These are phyloP conservation scores for Hyperoplus immaculatus DNA, from an alignment of 2,797 vertebrate species.

Conservation along the genomic window DNA sequence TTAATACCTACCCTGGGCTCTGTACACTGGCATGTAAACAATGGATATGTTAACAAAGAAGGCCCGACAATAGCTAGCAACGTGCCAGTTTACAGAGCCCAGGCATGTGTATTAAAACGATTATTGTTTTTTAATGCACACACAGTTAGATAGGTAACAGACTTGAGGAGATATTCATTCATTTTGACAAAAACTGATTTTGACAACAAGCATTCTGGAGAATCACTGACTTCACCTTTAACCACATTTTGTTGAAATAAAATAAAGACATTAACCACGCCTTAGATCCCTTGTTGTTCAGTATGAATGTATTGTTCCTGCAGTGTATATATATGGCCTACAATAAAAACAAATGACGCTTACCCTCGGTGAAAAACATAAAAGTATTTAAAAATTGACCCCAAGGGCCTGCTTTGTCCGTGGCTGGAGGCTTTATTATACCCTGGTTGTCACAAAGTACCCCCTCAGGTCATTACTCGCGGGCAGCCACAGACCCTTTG, in stretches of 20 bases:
- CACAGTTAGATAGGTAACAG: no score
- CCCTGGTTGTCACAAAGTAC: conserved; percentile 87
- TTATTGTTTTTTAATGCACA: no score
- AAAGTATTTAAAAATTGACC: conserved; percentile 91
- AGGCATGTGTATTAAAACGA: no score
- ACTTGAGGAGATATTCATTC: no score
- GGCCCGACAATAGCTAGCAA: no score
- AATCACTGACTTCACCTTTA: background rate
- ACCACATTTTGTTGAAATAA: conserved; percentile 53
- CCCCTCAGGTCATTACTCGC: conserved; percentile 89
- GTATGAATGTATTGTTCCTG: conserved; percentile 63
- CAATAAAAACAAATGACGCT: conserved; percentile 85
- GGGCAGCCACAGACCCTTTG: conserved; percentile 84
- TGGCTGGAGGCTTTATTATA: conserved; percentile 89
- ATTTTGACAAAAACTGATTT: no score
- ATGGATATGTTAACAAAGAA: no score
- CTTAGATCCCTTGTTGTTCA: conserved; percentile 41
- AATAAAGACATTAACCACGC: conserved; percentile 38
- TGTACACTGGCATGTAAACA: no score
- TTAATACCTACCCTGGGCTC: no score
- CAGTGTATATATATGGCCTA: conserved; percentile 62
- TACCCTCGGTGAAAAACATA: conserved; percentile 85
- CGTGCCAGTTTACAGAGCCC: no score
- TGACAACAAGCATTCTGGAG: no score
- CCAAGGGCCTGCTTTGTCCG: conserved; percentile 88